A percentile compares a stretch with the other conserved stretches of the same genome.
phyloP scores from a whole-genome alignment of 2,113 vertebrate species.

The Ovis aries region ARS-UI_Ramb_v3.0 NC_056056.1:65047501-65048000 shows the following conservation, averaged over 20 bases:
- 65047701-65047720: background rate
- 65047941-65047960: slow-evolving; percentile 37
- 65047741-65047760: slow-evolving; percentile 48
- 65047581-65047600: slow-evolving; percentile 16
- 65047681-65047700: slow-evolving; percentile 29
- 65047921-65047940: slow-evolving; percentile 37
- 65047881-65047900: slow-evolving; percentile 37
- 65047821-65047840: background rate
- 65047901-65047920: slow-evolving; percentile 30
- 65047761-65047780: slow-evolving; percentile 17
- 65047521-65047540: slow-evolving; percentile 39
- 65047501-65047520: slow-evolving; percentile 55
- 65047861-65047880: slow-evolving; percentile 9
- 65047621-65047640: slow-evolving; percentile 42
- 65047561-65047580: background rate
- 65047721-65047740: slow-evolving; percentile 23
- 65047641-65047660: slow-evolving; percentile 8
- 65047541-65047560: slow-evolving; percentile 35
- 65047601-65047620: slow-evolving; percentile 28
- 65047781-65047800: slow-evolving; percentile 38
- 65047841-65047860: slow-evolving; percentile 36
- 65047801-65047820: background rate
- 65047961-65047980: background rate
- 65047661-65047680: slow-evolving; percentile 29
- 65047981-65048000: slow-evolving; percentile 56